Conservation (phyloP, 2,113 vertebrate genomes). For the Neogale vison region DNA sequence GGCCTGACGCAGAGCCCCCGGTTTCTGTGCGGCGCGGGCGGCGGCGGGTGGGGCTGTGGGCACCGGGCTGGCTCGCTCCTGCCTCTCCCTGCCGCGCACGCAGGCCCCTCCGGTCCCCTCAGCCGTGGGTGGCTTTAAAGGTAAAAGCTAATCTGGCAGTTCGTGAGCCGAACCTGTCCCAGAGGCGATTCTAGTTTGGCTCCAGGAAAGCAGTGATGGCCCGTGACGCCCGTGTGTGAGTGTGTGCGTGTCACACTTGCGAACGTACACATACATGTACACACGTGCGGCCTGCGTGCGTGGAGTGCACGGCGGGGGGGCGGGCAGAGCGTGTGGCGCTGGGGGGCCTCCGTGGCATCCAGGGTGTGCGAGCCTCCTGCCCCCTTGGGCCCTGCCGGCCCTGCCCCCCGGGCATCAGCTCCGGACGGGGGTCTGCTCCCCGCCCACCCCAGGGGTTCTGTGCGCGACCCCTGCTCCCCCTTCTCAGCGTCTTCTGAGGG, state of each 20-base stretch:
- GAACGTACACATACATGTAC: neutral
- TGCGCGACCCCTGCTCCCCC: neutral
- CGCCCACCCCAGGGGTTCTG: neutral
- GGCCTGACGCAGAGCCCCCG: neutral
- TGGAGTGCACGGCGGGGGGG: neutral
- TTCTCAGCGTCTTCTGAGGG: neutral
- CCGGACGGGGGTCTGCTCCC: neutral
- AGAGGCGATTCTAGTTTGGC: too few relatives aligned
- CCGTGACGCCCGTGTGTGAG: neutral
- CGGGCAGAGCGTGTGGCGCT: neutral
- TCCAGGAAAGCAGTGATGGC: neutral
- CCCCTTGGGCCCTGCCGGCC: neutral
- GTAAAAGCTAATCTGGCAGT: neutral
- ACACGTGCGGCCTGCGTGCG: neutral
- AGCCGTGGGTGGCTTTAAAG: too few relatives aligned
- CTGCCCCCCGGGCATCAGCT: neutral
- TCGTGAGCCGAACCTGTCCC: neutral
- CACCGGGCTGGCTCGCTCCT: too few relatives aligned
- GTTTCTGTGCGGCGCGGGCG: too few relatives aligned
- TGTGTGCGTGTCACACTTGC: neutral
- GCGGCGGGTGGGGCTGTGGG: too few relatives aligned
- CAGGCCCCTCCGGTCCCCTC: neutral
- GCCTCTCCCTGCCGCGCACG: too few relatives aligned
- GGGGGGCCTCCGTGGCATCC: neutral
- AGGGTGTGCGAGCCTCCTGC: neutral